phyloP scores from a whole-genome alignment of 2,113 vertebrate species.

The Carlito syrichta region DNA sequence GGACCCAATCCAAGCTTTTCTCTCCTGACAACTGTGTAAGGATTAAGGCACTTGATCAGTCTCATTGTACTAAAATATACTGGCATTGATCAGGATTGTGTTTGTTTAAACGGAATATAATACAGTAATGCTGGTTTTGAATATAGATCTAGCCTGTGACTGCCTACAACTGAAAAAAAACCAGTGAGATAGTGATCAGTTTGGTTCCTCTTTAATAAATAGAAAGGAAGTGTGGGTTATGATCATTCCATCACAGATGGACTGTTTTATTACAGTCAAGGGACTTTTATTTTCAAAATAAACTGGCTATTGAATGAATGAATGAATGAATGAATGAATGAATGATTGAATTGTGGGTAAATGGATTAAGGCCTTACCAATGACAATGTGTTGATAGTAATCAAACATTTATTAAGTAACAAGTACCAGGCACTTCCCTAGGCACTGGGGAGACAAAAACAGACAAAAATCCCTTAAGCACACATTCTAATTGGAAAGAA shows the following conservation, averaged over 20 bases:
- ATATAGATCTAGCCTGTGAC: background rate
- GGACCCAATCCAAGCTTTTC: background rate
- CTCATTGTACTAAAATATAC: background rate
- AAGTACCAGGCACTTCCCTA: background rate
- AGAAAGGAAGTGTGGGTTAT: background rate
- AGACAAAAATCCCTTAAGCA: background rate
- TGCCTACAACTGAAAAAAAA: background rate
- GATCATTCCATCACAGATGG: background rate
- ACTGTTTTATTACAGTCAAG: background rate
- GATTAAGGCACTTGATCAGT: background rate
- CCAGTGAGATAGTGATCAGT: background rate
- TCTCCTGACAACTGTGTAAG: background rate
- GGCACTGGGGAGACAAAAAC: background rate
- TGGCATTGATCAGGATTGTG: background rate
- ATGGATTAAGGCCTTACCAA: background rate
- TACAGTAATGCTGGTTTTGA: background rate
- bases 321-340: conserved; percentile 4
- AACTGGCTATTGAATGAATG: background rate
- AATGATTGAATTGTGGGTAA: background rate
- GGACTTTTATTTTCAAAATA: background rate
- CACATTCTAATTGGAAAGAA: background rate
- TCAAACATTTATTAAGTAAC: background rate
- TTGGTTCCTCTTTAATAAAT: background rate
- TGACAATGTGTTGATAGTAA: background rate
- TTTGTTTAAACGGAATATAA: background rate